These are phyloP conservation scores for Mus minutoides DNA, from an alignment of 2,797 vertebrate species.

Conservation along the genomic window DNA sequence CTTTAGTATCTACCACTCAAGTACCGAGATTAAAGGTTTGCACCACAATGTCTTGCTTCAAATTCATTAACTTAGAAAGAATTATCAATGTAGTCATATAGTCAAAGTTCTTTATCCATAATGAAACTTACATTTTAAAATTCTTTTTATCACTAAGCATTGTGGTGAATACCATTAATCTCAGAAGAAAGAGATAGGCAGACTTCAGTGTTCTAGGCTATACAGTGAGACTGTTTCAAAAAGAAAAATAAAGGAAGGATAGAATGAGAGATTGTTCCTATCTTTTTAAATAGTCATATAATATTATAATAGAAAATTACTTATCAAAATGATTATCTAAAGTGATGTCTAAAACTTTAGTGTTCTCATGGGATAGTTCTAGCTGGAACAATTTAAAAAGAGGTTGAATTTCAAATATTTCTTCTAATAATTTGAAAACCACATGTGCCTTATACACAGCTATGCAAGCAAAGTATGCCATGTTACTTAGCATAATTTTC, in stretches of 20 bases:
- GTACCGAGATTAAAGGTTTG: background rate
- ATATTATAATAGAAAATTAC: slow-evolving; percentile 18
- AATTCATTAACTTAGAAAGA: slow-evolving; percentile 42
- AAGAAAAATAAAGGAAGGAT: background rate
- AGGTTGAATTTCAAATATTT: background rate
- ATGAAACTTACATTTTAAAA: background rate
- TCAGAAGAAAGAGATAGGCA: background rate
- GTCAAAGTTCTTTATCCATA: background rate
- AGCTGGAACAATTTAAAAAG: slow-evolving; percentile 25
- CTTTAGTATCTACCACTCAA: background rate
- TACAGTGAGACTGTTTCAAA: background rate
- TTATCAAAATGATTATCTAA: slow-evolving; percentile 19
- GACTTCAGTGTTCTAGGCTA: background rate
- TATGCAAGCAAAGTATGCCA: background rate
- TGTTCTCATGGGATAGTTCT: slow-evolving; percentile 23
- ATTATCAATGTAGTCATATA: background rate
- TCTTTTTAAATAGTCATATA: background rate
- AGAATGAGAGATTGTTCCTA: background rate
- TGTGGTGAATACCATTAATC: background rate
- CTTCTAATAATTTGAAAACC: slow-evolving; percentile 20
- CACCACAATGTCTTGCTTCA: background rate
- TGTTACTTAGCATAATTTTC: background rate
- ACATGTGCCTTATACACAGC: background rate
- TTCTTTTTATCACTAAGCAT: background rate
- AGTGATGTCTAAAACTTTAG: background rate